phyloP scores from a whole-genome alignment of 2,113 vertebrate genomes.

The Camarhynchus parvulus region DNA sequence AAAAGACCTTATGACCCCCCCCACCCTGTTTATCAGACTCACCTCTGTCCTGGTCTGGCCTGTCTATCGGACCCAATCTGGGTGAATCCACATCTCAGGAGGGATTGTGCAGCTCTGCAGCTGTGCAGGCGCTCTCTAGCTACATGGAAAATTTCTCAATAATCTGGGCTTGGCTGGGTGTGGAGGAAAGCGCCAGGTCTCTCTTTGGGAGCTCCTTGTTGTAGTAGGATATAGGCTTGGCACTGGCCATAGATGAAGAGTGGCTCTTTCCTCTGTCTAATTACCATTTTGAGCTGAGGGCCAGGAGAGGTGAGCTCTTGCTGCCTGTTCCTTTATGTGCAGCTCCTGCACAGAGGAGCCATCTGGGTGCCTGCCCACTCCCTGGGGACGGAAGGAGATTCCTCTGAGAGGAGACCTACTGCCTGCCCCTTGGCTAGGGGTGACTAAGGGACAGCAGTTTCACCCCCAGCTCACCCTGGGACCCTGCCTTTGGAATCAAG shows the following conservation, averaged over 20 bases:
- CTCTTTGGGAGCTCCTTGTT: not conserved
- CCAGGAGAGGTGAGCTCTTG: not conserved
- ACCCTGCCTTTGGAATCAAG: not conserved
- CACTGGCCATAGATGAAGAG: not conserved
- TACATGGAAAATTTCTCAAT: constrained; percentile 15
- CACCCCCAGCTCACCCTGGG: not conserved
- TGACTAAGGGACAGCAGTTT: not conserved
- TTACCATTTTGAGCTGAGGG: not conserved
- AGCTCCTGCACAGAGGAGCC: not conserved
- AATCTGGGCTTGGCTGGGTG: constrained; percentile 9
- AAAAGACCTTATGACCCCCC: not conserved
- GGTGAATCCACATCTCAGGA: not conserved
- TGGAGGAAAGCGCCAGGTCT: not conserved
- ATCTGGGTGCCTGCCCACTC: not conserved
- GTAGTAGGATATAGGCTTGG: not conserved
- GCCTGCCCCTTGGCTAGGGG: not conserved
- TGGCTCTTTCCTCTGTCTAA: not conserved
- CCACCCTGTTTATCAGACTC: not conserved
- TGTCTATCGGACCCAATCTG: fast-evolving
- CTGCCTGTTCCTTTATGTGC: not conserved
- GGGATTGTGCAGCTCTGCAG: not conserved
- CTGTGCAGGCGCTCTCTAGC: not conserved
- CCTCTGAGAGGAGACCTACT: not conserved
- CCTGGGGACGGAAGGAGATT: not conserved
- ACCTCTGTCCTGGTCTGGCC: not conserved